phyloP scores from a whole-genome alignment of 2,797 vertebrate species.

The Gadopsis bispinosus region DNA sequence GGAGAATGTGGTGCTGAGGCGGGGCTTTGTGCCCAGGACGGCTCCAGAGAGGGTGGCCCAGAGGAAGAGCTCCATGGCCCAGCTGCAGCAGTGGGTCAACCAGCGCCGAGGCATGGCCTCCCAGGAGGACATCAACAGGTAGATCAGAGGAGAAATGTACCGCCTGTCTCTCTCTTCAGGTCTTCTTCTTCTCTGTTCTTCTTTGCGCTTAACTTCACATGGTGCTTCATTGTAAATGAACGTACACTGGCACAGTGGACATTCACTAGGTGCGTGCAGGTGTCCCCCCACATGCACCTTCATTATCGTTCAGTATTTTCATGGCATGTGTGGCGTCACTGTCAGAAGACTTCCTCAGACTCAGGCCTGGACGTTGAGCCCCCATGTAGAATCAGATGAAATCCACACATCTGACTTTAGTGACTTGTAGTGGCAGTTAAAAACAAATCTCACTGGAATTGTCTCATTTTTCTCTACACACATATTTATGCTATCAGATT shows the following conservation, averaged over 20 bases:
- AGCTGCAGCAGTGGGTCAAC: constrained; percentile 98
- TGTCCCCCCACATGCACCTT: background rate
- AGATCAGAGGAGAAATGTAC: constrained; percentile 2
- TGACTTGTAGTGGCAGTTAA: background rate
- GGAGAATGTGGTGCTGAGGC: constrained; percentile 82
- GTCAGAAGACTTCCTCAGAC: too few species aligned
- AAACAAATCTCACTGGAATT: background rate
- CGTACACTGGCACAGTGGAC: background rate
- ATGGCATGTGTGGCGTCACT: background rate
- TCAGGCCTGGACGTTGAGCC: too few species aligned
- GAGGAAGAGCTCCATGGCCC: constrained; percentile 95
- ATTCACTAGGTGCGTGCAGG: background rate
- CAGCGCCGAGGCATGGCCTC: constrained; percentile 84
- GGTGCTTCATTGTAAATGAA: background rate
- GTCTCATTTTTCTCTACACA: background rate
- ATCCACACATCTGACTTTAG: background rate
- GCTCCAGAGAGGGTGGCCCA: constrained; percentile 92
- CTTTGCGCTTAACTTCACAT: background rate
- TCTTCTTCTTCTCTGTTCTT: background rate
- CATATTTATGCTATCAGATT: background rate
- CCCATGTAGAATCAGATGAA: background rate
- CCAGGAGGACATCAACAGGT: constrained; percentile 92
- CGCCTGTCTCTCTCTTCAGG: background rate
- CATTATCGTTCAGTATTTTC: background rate
- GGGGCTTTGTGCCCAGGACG: constrained; percentile 86